Percentiles rank a stretch among this genome's conserved stretches.
Conservation (phyloP, 2,797 vertebrate genomes). For the Chiroxiphia lanceolata region DNA sequence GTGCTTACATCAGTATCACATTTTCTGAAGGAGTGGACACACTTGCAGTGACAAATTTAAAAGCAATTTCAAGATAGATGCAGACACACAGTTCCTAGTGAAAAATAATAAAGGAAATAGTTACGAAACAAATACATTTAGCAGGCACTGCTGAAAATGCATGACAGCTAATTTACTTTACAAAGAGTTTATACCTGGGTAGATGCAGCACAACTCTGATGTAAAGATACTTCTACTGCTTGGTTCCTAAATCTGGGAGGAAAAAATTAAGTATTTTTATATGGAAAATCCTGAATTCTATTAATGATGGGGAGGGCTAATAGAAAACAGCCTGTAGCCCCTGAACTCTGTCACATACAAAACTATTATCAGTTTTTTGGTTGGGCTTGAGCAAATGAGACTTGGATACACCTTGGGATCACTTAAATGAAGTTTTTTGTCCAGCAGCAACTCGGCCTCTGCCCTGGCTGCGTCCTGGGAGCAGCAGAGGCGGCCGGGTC, state of each 20-base stretch:
- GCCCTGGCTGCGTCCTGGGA: not conserved
- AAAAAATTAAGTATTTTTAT: accelerated
- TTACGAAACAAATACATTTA: accelerated
- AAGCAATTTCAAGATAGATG: not conserved
- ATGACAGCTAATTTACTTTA: not conserved
- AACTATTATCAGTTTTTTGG: not conserved
- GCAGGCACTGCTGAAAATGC: not conserved
- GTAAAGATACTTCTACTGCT: not conserved
- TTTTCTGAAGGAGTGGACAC: not conserved
- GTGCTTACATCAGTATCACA: accelerated
- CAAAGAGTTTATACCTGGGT: not conserved
- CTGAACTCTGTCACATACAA: not conserved
- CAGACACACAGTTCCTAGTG: not conserved
- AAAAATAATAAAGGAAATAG: not conserved
- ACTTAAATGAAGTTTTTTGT: not conserved
- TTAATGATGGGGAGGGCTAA: not conserved
- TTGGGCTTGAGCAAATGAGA: not conserved
- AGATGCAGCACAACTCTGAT: not conserved
- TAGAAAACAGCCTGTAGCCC: not conserved
- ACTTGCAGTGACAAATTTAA: not conserved
- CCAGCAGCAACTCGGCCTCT: accelerated
- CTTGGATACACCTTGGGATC: not conserved
- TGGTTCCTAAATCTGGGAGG: not conserved
- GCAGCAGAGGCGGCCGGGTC: accelerated
- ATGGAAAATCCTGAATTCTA: not conserved